Evolutionary conservation across 2,888 invertebrate genomes (phyloP).

Genomic region (Drosophila macrospina): DNA sequence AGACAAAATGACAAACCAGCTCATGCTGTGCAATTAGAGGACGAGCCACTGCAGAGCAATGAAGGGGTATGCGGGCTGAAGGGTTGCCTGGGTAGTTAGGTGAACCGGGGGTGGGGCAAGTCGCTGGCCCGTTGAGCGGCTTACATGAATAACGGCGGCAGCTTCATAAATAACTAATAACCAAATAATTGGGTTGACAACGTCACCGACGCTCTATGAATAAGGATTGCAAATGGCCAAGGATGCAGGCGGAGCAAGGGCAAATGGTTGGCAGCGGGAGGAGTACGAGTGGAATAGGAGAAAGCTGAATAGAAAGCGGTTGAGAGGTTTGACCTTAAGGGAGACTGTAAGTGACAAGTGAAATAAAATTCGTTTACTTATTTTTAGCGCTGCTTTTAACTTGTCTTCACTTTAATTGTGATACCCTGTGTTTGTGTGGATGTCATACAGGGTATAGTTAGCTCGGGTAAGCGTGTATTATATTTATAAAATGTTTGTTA

Average conservation of each 20-base stretch:
- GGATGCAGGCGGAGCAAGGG: neutral
- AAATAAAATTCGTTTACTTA: slow-evolving; percentile 42
- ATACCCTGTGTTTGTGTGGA: neutral
- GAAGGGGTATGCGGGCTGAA: too few relatives aligned
- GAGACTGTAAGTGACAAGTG: slow-evolving; percentile 20
- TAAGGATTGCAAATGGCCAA: slow-evolving; percentile 47
- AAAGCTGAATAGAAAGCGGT: neutral
- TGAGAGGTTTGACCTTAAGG: slow-evolving; percentile 3
- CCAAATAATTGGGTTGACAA: slow-evolving; percentile 67
- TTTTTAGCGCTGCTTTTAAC: neutral
- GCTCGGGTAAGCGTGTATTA: too few relatives aligned
- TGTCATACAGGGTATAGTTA: neutral
- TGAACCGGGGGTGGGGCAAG: neutral
- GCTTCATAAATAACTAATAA: slow-evolving; percentile 70
- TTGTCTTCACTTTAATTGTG: slow-evolving; percentile 8
- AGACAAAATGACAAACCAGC: slow-evolving; percentile 26
- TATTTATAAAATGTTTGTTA: too few relatives aligned
- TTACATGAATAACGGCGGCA: slow-evolving; percentile 52
- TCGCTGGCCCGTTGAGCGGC: slow-evolving; percentile 56
- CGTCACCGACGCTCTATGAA: slow-evolving; percentile 49
- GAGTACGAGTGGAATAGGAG: too few relatives aligned
- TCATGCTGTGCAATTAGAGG: slow-evolving; percentile 61
- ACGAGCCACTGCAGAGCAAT: slow-evolving; percentile 8
- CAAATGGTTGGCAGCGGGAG: too few relatives aligned
- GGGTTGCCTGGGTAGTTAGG: neutral